These are phyloP conservation scores for Anableps anableps DNA, from an alignment of 2,797 vertebrate genomes.

Conservation along the genomic window DNA sequence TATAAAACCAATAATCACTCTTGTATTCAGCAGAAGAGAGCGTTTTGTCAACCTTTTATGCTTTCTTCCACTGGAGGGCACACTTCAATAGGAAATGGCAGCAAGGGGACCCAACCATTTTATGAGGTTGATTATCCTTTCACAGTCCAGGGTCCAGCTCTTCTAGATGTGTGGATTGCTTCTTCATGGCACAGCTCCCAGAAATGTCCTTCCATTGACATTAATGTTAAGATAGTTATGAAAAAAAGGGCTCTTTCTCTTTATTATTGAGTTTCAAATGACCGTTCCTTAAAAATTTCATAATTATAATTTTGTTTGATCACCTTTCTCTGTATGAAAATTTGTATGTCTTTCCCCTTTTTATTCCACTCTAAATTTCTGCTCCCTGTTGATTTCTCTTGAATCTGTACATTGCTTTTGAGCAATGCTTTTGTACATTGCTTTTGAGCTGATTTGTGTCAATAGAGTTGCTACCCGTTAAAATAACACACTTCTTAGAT, in stretches of 20 bases:
- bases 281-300: conserved; percentile 42
- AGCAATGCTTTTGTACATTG: background rate
- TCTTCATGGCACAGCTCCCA: conserved; percentile 53
- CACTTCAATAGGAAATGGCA: conserved; percentile 66
- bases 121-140: conserved; percentile 35
- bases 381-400: background rate
- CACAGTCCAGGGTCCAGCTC: conserved; percentile 39
- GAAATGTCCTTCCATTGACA: conserved; percentile 46
- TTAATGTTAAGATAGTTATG: conserved; percentile 51
- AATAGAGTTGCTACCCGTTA: background rate
- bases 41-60: conserved; percentile 54
- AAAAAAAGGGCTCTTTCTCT: conserved; percentile 47
- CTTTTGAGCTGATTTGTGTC: background rate
- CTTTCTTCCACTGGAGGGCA: conserved; percentile 72
- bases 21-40: conserved; percentile 24
- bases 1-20: conserved; percentile 21
- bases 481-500: background rate
- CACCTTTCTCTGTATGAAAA: conserved; percentile 23
- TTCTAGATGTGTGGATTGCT: conserved; percentile 56
- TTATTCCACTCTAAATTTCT: background rate
- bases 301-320: conserved; percentile 48
- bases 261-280: conserved; percentile 56
- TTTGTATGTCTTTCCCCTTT: conserved; percentile 16
- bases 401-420: background rate
- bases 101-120: conserved; percentile 29